Evolutionary conservation across 2,888 invertebrate genomes (phyloP).

Genomic region (Molorchus minor): DNA sequence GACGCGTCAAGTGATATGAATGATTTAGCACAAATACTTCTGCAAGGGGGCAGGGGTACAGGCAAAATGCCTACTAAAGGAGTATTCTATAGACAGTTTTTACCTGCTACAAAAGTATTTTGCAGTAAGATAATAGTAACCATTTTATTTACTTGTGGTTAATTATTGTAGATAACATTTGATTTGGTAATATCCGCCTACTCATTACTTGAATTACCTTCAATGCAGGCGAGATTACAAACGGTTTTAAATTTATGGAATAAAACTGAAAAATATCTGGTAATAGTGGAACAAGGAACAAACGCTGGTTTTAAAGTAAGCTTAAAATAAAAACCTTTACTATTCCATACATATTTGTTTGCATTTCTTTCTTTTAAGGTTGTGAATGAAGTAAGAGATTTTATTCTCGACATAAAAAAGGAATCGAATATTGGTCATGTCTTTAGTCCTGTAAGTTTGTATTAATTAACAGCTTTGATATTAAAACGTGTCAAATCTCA

Average conservation of each 20-base stretch:
- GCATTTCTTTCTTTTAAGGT: slow-evolving; percentile 56
- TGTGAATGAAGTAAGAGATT: slow-evolving; percentile 86
- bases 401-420: slow-evolving; percentile 69
- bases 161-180: slow-evolving; percentile 69
- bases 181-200: slow-evolving; percentile 85
- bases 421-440: slow-evolving; percentile 66
- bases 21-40: slow-evolving; percentile 77
- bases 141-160: slow-evolving; percentile 34
- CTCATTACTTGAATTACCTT: slow-evolving; percentile 82
- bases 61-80: slow-evolving; percentile 68
- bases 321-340: slow-evolving; percentile 2
- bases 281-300: slow-evolving; percentile 86
- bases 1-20: slow-evolving; percentile 86
- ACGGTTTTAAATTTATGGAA: slow-evolving; percentile 83
- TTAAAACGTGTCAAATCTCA: background rate
- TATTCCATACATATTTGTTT: slow-evolving; percentile 6
- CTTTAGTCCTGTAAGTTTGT: slow-evolving; percentile 76
- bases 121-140: background rate
- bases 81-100: slow-evolving; percentile 81
- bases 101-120: slow-evolving; percentile 72
- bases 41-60: slow-evolving; percentile 73
- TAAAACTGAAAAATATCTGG: slow-evolving; percentile 82
- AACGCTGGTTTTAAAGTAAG: slow-evolving; percentile 78
- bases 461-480: background rate
- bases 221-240: slow-evolving; percentile 72